Conservation (phyloP, 92 coral and sea anemone species). For the Epizoanthus stellaris region DNA sequence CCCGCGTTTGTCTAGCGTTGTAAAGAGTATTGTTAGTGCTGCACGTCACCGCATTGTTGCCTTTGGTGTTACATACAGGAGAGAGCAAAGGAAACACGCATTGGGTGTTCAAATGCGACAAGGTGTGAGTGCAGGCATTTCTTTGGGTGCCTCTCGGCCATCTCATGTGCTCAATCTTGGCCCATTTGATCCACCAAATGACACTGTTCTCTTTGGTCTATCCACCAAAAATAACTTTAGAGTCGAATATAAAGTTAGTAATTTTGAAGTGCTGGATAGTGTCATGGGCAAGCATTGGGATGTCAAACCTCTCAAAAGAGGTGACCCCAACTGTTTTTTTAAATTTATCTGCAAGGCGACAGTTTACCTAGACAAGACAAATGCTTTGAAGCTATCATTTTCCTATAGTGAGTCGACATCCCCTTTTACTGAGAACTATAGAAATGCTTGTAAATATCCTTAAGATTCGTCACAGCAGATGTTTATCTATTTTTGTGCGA, state of each 20-base stretch:
- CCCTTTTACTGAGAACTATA: not conserved
- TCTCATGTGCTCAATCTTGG: not conserved
- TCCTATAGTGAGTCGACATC: not conserved
- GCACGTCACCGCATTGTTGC: not conserved
- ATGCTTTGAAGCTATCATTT: not conserved
- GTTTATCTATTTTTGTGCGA: too few species aligned
- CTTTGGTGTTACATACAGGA: not conserved
- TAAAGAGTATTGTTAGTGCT: not conserved
- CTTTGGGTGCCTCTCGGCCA: not conserved
- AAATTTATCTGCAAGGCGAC: not conserved
- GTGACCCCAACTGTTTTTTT: not conserved
- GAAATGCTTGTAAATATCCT: not conserved
- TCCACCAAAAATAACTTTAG: not conserved
- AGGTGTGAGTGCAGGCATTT: not conserved
- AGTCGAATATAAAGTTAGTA: not conserved
- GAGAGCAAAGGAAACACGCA: not conserved
- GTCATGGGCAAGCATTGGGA: slow-evolving; percentile 1
- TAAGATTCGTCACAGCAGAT: not conserved
- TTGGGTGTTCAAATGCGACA: not conserved
- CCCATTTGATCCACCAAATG: not conserved
- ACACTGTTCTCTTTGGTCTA: not conserved
- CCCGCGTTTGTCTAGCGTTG: not conserved
- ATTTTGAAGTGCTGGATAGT: not conserved
- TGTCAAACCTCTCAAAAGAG: not conserved
- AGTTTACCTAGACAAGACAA: not conserved